Percentiles rank a stretch among this genome's conserved stretches.
phyloP scores from a whole-genome alignment of 2,113 vertebrate species.

The Myocastor coypus region DNA sequence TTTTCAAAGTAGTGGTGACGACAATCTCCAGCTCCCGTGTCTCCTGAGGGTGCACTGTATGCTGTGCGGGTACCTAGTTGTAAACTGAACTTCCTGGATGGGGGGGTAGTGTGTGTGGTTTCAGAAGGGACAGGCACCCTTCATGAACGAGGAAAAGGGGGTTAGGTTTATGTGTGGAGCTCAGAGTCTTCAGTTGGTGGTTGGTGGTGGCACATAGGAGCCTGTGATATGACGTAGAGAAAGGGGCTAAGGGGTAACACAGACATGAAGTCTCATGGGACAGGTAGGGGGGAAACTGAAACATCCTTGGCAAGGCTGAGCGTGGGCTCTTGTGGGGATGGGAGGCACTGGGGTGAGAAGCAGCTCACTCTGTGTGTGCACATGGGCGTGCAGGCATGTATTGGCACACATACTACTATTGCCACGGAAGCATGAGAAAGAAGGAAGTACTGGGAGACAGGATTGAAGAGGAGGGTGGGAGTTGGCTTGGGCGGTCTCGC shows the following conservation, averaged over 20 bases:
- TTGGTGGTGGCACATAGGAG: rapidly evolving
- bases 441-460: neutral
- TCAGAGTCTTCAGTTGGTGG: neutral
- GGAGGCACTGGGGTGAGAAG: neutral
- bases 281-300: neutral
- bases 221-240: rapidly evolving
- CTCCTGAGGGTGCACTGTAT: rapidly evolving
- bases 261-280: rapidly evolving
- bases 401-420: too few relatives aligned
- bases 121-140: neutral
- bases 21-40: too few relatives aligned
- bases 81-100: rapidly evolving
- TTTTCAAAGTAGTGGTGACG: neutral
- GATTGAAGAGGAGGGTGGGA: neutral
- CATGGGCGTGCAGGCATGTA: neutral
- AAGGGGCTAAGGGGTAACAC: neutral
- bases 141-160: neutral
- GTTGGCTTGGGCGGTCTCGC: neutral
- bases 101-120: neutral
- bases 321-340: neutral
- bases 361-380: neutral
- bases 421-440: neutral
- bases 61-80: rapidly evolving
- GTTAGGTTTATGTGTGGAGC: too few relatives aligned
- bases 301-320: neutral